Evolutionary conservation across 2,797 vertebrate genomes (phyloP).

Genomic region (Chiroxiphia lanceolata): DNA sequence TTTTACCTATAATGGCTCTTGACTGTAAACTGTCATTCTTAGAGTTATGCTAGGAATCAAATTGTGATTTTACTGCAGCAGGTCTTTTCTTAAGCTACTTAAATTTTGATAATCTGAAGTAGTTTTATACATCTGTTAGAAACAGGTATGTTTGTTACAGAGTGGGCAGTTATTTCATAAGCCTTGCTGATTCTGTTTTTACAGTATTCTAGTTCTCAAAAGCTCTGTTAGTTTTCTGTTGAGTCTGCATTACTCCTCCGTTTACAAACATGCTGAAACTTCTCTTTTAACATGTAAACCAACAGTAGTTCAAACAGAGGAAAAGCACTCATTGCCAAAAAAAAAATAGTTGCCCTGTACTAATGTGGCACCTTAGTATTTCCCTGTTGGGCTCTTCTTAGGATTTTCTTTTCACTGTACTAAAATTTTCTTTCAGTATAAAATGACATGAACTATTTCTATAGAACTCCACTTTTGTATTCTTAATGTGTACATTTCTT

Average conservation of each 20-base stretch:
- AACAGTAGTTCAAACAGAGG: not conserved
- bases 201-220: not conserved
- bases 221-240: not conserved
- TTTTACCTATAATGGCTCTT: not conserved
- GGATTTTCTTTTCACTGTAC: not conserved
- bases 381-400: not conserved
- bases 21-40: slow-evolving; percentile 48
- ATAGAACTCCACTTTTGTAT: not conserved
- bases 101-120: slow-evolving; percentile 25
- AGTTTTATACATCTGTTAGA: not conserved
- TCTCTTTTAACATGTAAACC: not conserved
- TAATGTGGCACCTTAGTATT: not conserved
- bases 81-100: slow-evolving; percentile 8
- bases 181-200: not conserved
- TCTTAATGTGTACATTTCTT: not conserved
- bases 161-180: not conserved
- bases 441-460: not conserved
- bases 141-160: not conserved
- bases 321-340: not conserved
- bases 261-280: not conserved
- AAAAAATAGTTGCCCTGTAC: not conserved
- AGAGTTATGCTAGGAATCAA: slow-evolving; percentile 28
- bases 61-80: slow-evolving; percentile 28
- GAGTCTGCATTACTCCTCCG: not conserved
- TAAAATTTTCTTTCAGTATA: not conserved